A percentile compares a stretch with the other conserved stretches of the same genome.
phyloP scores from a whole-genome alignment of 2,888 invertebrate species.

The Pomacea canaliculata region DNA sequence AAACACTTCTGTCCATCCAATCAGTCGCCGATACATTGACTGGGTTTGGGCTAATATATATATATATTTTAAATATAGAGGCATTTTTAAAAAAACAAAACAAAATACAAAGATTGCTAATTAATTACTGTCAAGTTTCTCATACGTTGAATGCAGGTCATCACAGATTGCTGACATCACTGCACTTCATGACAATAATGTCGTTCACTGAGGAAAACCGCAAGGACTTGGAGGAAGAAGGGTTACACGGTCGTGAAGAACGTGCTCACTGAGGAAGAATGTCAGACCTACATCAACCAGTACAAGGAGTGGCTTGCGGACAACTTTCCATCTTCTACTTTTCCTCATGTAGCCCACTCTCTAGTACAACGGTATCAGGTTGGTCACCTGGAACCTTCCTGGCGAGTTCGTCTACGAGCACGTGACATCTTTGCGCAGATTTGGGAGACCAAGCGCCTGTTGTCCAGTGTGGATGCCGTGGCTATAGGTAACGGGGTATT shows the following conservation, averaged over 20 bases:
- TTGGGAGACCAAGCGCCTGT: constrained; percentile 59
- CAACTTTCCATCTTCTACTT: constrained; percentile 24
- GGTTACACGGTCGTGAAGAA: constrained; percentile 21
- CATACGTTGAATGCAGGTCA: no score
- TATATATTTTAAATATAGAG: no score
- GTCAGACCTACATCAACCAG: constrained; percentile 6
- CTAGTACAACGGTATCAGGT: constrained; percentile 55
- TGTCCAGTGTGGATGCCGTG: constrained; percentile 59
- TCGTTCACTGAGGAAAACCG: constrained; percentile 17
- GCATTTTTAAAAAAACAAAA: no score
- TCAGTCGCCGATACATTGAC: no score
- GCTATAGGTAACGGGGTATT: constrained; percentile 43
- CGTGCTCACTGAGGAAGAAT: constrained; percentile 9
- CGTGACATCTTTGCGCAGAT: constrained; percentile 56
- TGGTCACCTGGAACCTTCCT: constrained; percentile 54
- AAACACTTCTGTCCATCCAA: no score
- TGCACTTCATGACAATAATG: background rate
- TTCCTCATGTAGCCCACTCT: constrained; percentile 34
- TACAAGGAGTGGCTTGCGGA: constrained; percentile 7
- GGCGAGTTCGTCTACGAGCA: constrained; percentile 52
- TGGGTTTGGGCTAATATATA: no score
- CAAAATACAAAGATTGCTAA: no score
- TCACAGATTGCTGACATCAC: no score
- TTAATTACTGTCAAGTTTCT: no score
- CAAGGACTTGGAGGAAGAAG: constrained; percentile 15